Evolutionary conservation across 2,888 invertebrate genomes (phyloP), one percentile per base, ranked within the genome.

Genomic region (Bellardia pandia): DNA sequence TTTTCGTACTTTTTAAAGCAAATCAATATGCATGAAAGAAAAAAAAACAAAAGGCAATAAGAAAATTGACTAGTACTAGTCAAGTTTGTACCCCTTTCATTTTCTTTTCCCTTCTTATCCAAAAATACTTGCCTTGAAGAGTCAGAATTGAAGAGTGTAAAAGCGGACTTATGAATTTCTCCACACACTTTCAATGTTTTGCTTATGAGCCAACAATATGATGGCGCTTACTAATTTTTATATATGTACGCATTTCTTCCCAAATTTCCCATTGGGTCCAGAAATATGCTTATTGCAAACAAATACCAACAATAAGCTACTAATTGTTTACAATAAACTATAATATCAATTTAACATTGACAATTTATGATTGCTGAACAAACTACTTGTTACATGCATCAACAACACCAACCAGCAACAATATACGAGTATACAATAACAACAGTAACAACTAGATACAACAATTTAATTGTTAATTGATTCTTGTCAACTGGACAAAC

Each of bases 401-500:
- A 37, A 60, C 23, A 6, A 1, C 69, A 60, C 14, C 45, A 74
- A 60, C 5, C 23, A 6, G 3, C 69, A 60, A 23, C 45, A 74
- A 60, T 33, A 1, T 33, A 3, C 5, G 6, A 74, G 51, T 33
- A 4, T 33, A 3, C 5, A 53, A 2, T 23, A 53, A n/a, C 62
- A 68, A 23, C 23, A 23, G 23, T 23, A 23, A 23, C 23, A 23
- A 23, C 23, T 23, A 23, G 23, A 23, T 23, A 23, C 23, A 23
- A 68, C 51, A 53, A 66, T 86, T 82, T 33, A 82, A 68, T 78
- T 86, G 30, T 53, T 78, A 78, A 86, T 82, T 82, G 77, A 56
- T 86, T 86, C 74, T 82, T 74, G 82, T 82, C 64, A 82, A 72
- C 42, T 66, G 78, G 42, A 66, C 56, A 76, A 48, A 30, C 5